phyloP scores from a whole-genome alignment of 2,797 vertebrate genomes.

The Varecia variegata region DNA sequence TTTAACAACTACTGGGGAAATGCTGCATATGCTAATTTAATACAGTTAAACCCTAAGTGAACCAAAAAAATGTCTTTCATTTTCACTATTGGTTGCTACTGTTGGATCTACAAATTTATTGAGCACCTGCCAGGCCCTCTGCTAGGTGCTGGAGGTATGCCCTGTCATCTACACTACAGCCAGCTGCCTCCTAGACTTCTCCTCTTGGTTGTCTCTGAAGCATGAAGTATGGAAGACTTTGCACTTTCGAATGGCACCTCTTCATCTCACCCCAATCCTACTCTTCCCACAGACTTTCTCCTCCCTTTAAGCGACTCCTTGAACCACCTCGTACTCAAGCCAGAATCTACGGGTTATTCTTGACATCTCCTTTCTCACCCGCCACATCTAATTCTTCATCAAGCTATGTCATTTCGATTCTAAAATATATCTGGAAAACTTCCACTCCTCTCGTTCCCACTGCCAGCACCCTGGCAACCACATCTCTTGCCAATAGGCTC shows the following conservation, averaged over 20 bases:
- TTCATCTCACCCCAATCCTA: neutral
- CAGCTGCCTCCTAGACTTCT: neutral
- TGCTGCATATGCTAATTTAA: neutral
- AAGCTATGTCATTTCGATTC: neutral
- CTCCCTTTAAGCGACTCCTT: neutral
- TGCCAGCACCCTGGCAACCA: neutral
- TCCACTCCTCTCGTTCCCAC: neutral
- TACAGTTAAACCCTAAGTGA: neutral
- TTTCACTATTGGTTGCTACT: neutral
- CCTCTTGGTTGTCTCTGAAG: neutral
- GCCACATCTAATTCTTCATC: neutral
- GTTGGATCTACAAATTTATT: neutral
- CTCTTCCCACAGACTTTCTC: neutral
- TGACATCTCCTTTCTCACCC: neutral
- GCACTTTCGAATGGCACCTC: neutral
- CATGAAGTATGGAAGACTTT: neutral
- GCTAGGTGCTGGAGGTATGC: neutral
- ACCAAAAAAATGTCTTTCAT: neutral
- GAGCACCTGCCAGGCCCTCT: neutral
- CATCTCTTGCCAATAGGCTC: neutral
- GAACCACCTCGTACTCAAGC: neutral
- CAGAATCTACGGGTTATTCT: neutral
- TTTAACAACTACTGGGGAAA: neutral
- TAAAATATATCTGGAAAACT: neutral
- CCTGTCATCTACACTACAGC: neutral